Evolutionary conservation across 2,113 vertebrate species (phyloP).

Genomic region (Paradoxurus hermaphroditus): DNA sequence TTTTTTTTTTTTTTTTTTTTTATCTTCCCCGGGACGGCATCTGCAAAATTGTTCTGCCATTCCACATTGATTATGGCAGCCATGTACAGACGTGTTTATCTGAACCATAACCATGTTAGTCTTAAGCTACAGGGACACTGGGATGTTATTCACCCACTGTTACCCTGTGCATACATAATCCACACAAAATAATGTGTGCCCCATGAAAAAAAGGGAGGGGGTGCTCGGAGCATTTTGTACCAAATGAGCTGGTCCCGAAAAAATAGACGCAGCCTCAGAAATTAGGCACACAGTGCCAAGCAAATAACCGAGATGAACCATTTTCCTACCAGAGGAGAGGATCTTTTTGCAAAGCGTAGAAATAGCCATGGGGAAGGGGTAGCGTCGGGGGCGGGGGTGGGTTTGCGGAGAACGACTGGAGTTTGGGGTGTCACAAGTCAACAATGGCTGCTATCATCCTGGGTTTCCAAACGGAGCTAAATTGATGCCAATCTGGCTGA

Average conservation of each 20-base stretch:
- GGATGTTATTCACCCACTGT: slow-evolving; percentile 38
- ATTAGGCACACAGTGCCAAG: not conserved
- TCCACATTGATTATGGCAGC: slow-evolving; percentile 80
- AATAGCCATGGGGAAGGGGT: not conserved
- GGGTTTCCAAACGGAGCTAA: slow-evolving; percentile 87
- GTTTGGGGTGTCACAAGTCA: slow-evolving; percentile 80
- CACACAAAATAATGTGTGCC: slow-evolving; percentile 51
- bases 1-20: slow-evolving; percentile 37
- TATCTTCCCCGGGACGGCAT: slow-evolving; percentile 40
- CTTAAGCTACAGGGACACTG: slow-evolving; percentile 73
- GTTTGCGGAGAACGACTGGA: slow-evolving; percentile 8
- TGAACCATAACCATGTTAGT: slow-evolving; percentile 67
- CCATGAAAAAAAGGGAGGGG: fast-evolving
- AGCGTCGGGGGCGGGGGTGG: fast-evolving
- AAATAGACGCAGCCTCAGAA: slow-evolving; percentile 16
- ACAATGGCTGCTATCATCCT: slow-evolving; percentile 76
- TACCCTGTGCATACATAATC: slow-evolving; percentile 24
- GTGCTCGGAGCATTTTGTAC: not conserved
- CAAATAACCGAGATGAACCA: slow-evolving; percentile 33
- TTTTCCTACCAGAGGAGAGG: slow-evolving; percentile 46
- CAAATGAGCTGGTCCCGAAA: slow-evolving; percentile 39
- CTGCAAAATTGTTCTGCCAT: slow-evolving; percentile 79
- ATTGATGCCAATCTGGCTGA: slow-evolving; percentile 88
- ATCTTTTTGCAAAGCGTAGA: not conserved
- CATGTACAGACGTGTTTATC: slow-evolving; percentile 77